Evolutionary conservation across 2,888 invertebrate species (phyloP).

Genomic region (Troglohyphantes excavatus): DNA sequence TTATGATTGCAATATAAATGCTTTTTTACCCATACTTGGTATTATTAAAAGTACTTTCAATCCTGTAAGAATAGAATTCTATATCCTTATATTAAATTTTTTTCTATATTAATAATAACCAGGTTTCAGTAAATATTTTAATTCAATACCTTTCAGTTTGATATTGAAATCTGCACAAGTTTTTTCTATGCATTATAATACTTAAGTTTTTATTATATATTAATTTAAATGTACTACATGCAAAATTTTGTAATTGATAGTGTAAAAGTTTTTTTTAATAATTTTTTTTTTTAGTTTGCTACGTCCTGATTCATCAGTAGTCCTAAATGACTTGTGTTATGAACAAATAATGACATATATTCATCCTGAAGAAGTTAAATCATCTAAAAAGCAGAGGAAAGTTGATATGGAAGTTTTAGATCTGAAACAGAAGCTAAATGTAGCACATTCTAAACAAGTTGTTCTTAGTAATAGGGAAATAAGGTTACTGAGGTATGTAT

Average conservation of each 20-base stretch:
- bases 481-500: constrained; percentile 87
- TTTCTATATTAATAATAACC: no score
- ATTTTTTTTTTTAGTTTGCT: constrained; percentile 86
- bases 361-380: constrained; percentile 91
- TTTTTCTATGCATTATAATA: not conserved
- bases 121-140: no score
- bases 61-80: no score
- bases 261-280: not conserved
- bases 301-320: constrained; percentile 86
- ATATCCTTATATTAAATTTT: no score
- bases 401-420: constrained; percentile 95
- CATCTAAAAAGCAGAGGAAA: constrained; percentile 93
- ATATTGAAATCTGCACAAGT: no score
- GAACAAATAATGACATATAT: constrained; percentile 93
- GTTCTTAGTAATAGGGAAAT: constrained; percentile 96
- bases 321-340: constrained; percentile 92
- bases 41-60: no score
- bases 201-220: not conserved
- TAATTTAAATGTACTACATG: not conserved
- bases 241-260: not conserved
- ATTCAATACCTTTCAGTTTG: no score
- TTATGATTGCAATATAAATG: no score
- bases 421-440: constrained; percentile 89
- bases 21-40: no score
- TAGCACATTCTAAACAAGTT: constrained; percentile 88